These are phyloP conservation scores for Clarias batrachus DNA, from an alignment of 2,113 vertebrate genomes.

Conservation along the genomic window DNA sequence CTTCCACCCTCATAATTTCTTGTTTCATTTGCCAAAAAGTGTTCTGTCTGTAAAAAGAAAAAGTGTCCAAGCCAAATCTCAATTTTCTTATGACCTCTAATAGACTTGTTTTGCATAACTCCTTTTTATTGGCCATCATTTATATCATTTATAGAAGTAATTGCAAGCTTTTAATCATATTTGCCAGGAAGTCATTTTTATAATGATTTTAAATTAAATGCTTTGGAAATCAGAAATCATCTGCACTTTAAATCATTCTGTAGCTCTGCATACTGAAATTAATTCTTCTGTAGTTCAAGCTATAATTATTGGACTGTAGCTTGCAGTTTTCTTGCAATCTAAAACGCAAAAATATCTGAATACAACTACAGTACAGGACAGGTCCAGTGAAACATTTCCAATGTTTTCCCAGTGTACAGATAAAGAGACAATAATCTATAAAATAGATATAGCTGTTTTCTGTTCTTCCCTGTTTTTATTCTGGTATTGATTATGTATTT, in stretches of 20 bases:
- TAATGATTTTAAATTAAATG: not conserved
- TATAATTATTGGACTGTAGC: not conserved
- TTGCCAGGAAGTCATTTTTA: not conserved
- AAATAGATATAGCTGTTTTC: not conserved
- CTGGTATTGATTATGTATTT: not conserved
- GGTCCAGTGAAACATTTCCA: not conserved
- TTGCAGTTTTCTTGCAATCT: not conserved
- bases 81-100: not conserved
- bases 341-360: not conserved
- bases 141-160: not conserved
- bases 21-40: conserved; percentile 38
- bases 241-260: not conserved
- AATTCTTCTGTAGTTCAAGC: not conserved
- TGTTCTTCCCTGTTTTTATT: not conserved
- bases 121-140: not conserved
- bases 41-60: conserved; percentile 17
- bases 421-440: not conserved
- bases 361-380: not conserved
- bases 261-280: not conserved
- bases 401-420: not conserved
- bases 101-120: not conserved
- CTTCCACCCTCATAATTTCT: conserved; percentile 57
- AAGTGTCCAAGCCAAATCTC: not conserved
- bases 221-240: not conserved
- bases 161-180: not conserved